These are phyloP conservation scores for Apus apus DNA, from an alignment of 2,113 vertebrate genomes.

Conservation along the genomic window DNA sequence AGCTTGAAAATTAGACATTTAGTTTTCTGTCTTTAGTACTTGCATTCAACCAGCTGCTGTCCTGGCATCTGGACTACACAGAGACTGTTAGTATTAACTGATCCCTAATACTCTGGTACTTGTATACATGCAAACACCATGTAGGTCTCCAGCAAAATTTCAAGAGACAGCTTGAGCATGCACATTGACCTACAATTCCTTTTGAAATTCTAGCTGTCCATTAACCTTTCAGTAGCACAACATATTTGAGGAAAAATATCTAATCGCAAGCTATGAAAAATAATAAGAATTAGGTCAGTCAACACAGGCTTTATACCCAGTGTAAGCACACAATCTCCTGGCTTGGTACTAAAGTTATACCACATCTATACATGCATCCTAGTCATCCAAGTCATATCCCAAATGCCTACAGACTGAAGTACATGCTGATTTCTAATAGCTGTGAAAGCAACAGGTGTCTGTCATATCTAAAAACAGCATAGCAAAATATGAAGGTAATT, in stretches of 20 bases:
- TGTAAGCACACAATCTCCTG: not conserved
- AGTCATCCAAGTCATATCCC: not conserved
- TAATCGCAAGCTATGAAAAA: not conserved
- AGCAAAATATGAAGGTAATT: not conserved
- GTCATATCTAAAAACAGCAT: accelerated
- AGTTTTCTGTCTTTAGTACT: not conserved
- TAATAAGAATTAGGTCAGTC: not conserved
- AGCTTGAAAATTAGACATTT: not conserved
- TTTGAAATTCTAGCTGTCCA: not conserved
- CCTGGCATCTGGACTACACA: not conserved
- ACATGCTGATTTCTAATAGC: not conserved
- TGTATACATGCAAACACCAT: not conserved
- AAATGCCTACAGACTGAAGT: not conserved
- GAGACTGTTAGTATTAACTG: not conserved
- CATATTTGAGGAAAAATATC: accelerated
- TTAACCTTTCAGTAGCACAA: not conserved
- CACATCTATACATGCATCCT: not conserved
- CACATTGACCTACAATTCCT: not conserved
- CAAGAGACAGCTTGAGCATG: not conserved
- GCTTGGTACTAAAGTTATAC: not conserved
- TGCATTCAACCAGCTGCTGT: not conserved
- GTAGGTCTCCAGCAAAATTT: not conserved
- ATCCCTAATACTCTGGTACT: not conserved
- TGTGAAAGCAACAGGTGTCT: not conserved
- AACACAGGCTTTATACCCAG: not conserved